Evolutionary conservation across 2,113 vertebrate species (phyloP).

Genomic region (Coregonus clupeaformis): DNA sequence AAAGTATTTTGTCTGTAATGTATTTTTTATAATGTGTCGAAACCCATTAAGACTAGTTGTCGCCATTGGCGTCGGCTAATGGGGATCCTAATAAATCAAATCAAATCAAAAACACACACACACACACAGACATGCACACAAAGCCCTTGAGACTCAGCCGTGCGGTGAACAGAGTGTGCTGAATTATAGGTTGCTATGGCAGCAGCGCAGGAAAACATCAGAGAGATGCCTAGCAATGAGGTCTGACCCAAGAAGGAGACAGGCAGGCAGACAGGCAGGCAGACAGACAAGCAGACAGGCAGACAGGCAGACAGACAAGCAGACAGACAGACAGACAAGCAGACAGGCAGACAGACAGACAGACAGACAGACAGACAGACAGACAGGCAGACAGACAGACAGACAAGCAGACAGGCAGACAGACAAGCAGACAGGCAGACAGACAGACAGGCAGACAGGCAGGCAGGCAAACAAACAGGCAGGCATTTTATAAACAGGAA

Average conservation of each 20-base stretch:
- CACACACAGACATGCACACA: slow-evolving; percentile 15
- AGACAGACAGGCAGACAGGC: too few species aligned
- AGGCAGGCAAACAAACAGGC: neutral
- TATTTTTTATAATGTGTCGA: too few species aligned
- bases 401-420: too few species aligned
- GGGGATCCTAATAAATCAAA: too few species aligned
- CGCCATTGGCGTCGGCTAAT: too few species aligned
- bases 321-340: fast-evolving
- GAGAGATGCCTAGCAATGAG: slow-evolving; percentile 48
- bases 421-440: too few species aligned
- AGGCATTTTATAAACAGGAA: neutral
- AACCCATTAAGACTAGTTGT: too few species aligned
- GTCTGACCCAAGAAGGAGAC: neutral
- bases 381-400: neutral
- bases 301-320: fast-evolving
- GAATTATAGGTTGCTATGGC: slow-evolving; percentile 66
- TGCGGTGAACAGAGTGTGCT: slow-evolving; percentile 57
- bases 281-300: neutral
- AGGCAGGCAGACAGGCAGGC: fast-evolving
- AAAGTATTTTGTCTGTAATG: too few species aligned
- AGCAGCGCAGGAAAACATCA: slow-evolving; percentile 64
- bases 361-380: too few species aligned
- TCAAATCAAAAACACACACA: too few species aligned
- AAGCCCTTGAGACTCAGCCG: slow-evolving; percentile 16
- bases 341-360: too few species aligned